Evolutionary conservation across 2,888 invertebrate genomes (phyloP).

Genomic region (Phytoseiulus persimilis): DNA sequence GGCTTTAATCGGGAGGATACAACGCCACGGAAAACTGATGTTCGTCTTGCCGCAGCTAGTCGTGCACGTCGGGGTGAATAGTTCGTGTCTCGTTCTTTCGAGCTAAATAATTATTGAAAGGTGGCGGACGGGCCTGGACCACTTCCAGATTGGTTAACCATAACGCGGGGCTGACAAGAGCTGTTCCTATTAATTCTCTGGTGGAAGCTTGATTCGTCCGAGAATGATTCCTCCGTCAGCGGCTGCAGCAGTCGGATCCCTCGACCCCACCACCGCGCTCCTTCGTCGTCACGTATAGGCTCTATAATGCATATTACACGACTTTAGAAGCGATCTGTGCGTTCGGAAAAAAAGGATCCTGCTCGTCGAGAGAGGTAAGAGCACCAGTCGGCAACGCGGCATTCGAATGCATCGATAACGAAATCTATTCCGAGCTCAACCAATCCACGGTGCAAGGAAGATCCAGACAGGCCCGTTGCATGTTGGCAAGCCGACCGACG

Average conservation of each 20-base stretch:
- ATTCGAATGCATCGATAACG: background rate
- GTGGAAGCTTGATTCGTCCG: background rate
- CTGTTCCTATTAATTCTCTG: no score
- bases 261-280: background rate
- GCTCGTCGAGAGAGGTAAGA: background rate
- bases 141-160: no score
- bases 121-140: no score
- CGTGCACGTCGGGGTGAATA: no score
- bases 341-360: background rate
- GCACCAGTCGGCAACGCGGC: background rate
- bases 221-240: background rate
- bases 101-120: no score
- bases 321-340: background rate
- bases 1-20: no score
- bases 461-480: background rate
- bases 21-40: no score
- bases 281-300: background rate
- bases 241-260: background rate
- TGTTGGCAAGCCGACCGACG: background rate
- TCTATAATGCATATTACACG: constrained; percentile 5
- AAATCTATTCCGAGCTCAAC: background rate
- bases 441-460: background rate
- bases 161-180: no score
- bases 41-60: no score
- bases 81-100: no score